Conservation (phyloP, 2,797 vertebrate genomes). For the Sebastes steindachneri region DNA sequence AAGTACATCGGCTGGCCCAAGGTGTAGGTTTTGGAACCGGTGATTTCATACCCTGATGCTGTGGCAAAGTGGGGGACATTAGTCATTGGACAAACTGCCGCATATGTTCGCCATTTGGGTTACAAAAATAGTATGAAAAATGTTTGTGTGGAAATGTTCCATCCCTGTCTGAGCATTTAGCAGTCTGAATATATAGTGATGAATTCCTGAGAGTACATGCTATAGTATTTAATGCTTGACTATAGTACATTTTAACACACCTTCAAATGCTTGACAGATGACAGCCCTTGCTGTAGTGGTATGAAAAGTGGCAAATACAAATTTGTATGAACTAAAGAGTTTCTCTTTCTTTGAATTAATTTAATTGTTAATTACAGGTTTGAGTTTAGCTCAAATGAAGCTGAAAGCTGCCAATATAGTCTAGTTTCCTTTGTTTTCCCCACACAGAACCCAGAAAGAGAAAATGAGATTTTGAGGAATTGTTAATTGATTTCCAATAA, state of each 20-base stretch:
- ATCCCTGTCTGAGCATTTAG: neutral
- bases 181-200: neutral
- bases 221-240: neutral
- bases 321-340: neutral
- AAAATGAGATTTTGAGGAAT: neutral
- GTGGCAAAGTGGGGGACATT: neutral
- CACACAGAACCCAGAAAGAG: neutral
- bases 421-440: neutral
- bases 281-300: neutral
- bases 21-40: constrained; percentile 3
- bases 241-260: neutral
- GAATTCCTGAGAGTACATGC: neutral
- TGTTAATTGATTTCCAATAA: too few relatives aligned
- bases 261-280: neutral
- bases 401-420: neutral
- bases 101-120: neutral
- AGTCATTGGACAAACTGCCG: neutral
- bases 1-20: constrained; percentile 75
- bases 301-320: neutral
- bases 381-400: neutral
- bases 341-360: neutral
- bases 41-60: constrained; percentile 62
- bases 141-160: neutral
- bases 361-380: neutral
- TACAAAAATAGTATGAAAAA: neutral